Evolutionary conservation across 2,888 invertebrate species (phyloP), one percentile per base, ranked within the genome.

Genomic region (Dexiosoma caninum): DNA sequence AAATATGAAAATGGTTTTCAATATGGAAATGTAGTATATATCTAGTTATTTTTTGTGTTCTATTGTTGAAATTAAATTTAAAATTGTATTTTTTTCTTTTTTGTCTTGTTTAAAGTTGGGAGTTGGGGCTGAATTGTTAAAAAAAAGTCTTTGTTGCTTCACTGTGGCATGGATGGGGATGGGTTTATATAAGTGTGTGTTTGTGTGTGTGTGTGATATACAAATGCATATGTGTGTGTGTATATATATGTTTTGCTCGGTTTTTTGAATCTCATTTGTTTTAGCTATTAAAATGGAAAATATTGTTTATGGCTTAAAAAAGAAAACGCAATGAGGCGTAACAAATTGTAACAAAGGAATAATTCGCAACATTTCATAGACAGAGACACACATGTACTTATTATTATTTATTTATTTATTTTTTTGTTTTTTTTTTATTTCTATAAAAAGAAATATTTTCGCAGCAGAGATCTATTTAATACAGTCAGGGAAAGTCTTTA

Each of bases 331-430:
- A 80, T 80, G 80, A 80, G 70, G 59, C 80, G 49, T 80, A 60
- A 76, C 70, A 44, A 75, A 80, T 80, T 75, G 59, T 35, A 75
- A 76, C 75, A 76, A 80, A 80, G 59, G 46, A 77, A 77, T 51
- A 57, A 46, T 44, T 30, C 27, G 57, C 40, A 37, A 23, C 40
- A 42, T 42, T 21, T 59, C 12, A 69, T 46, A 14, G 9, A 30
- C 69, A 35, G 49, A 35, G 49, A 27, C 32, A 42, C 1, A 14
- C 51, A 53, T 32, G n/a, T 7, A 7, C n/a, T 35, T 16, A 30
- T 9, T 21, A 19, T 53, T 14, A 21, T 66, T n/a, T 37, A n/a
- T 16, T n/a, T 49, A 32, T 32, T 40, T 53, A 30, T 9, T 21
- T 30, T 53, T 14, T 32, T 66, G n/a, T 37, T 8, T 16, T n/a